Conservation (phyloP, 2,888 invertebrate species). For the Agonopterix heracliana region DNA sequence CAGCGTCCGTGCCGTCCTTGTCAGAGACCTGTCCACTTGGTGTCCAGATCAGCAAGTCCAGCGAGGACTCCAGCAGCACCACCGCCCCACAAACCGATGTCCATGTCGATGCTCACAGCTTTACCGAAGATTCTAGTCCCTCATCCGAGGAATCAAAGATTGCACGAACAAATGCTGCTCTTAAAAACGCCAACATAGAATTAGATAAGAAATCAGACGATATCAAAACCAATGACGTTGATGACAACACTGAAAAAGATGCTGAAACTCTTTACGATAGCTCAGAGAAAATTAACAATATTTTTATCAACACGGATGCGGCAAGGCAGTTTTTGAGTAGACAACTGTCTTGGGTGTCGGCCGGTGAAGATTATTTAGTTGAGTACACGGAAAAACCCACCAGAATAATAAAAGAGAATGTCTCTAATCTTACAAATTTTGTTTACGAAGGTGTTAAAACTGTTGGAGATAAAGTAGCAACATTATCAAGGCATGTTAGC, state of each 20-base stretch:
- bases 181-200: slow-evolving; percentile 39
- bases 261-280: slow-evolving; percentile 39
- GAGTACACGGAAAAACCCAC: slow-evolving; percentile 81
- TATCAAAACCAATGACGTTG: slow-evolving; percentile 29
- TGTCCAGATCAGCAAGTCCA: slow-evolving; percentile 75
- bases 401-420: slow-evolving; percentile 83
- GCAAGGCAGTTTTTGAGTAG: slow-evolving; percentile 85
- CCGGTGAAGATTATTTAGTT: slow-evolving; percentile 80
- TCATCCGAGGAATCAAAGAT: slow-evolving; percentile 74
- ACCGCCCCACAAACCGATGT: slow-evolving; percentile 75
- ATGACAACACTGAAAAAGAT: slow-evolving; percentile 37
- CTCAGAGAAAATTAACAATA: slow-evolving; percentile 76
- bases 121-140: slow-evolving; percentile 75
- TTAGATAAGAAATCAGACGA: slow-evolving; percentile 33
- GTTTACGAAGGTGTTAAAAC: slow-evolving; percentile 86
- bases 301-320: slow-evolving; percentile 86
- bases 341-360: slow-evolving; percentile 84
- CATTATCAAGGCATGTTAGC: slow-evolving; percentile 83
- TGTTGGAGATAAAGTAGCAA: slow-evolving; percentile 84
- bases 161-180: slow-evolving; percentile 56
- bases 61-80: slow-evolving; percentile 78
- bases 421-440: slow-evolving; percentile 82
- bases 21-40: slow-evolving; percentile 80
- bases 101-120: slow-evolving; percentile 70
- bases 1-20: slow-evolving; percentile 76